phyloP scores from a whole-genome alignment of 2,113 vertebrate genomes.

The Austrofundulus limnaeus region DNA sequence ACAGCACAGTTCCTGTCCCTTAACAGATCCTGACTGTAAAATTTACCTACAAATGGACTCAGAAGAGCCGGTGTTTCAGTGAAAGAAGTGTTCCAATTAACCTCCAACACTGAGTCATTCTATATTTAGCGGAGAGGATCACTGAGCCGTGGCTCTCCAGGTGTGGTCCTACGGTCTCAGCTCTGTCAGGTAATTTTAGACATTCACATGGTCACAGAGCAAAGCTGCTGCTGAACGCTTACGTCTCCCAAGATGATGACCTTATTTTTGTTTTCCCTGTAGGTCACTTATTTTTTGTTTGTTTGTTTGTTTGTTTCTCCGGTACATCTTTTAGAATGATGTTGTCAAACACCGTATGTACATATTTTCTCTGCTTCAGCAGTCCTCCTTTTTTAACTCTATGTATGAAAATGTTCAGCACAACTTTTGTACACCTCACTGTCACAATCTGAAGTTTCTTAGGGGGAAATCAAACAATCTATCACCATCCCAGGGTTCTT shows the following conservation, averaged over 20 bases:
- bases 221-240: not conserved
- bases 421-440: no score
- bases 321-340: no score
- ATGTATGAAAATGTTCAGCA: no score
- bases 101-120: constrained; percentile 9
- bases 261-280: not conserved
- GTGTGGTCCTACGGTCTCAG: constrained; percentile 5
- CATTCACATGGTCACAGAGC: constrained; percentile 1
- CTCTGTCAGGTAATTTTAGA: constrained; percentile 23
- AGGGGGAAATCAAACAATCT: no score
- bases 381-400: no score
- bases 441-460: no score
- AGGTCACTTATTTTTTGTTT: not conserved
- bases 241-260: constrained; percentile 4
- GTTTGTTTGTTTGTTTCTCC: no score
- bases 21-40: constrained; percentile 22
- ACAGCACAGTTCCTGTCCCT: constrained; percentile 2
- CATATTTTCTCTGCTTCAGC: not conserved
- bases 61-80: constrained; percentile 10
- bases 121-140: constrained; percentile 21
- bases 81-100: constrained; percentile 31
- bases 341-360: not conserved
- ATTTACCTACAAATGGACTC: not conserved
- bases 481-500: no score
- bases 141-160: constrained; percentile 12